phyloP scores from a whole-genome alignment of 2,113 vertebrate genomes.

The Dicerorhinus sumatrensis region DNA sequence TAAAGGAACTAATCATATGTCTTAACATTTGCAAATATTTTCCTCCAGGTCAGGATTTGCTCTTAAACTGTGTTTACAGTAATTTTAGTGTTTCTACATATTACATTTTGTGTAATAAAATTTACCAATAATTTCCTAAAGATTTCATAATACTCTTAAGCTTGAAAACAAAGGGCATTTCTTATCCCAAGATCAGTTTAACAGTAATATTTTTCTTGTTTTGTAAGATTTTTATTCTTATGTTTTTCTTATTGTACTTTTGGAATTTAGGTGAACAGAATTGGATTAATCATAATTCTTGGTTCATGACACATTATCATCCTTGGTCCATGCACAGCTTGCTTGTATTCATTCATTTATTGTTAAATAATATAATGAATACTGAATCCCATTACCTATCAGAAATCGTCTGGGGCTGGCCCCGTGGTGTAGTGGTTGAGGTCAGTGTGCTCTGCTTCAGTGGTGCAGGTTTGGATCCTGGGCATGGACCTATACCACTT shows the following conservation, averaged over 20 bases:
- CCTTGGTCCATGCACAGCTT: not conserved
- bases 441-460: too few relatives aligned
- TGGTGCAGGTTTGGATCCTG: too few relatives aligned
- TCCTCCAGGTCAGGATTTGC: not conserved
- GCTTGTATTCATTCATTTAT: not conserved
- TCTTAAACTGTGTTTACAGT: not conserved
- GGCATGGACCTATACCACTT: too few relatives aligned
- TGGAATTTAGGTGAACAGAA: not conserved
- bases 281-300: not conserved
- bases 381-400: not conserved
- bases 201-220: not conserved
- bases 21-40: not conserved
- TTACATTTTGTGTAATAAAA: not conserved
- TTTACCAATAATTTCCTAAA: not conserved
- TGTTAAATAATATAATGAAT: not conserved
- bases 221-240: not conserved
- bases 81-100: not conserved
- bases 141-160: not conserved
- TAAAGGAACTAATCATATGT: not conserved
- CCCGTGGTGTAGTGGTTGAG: too few relatives aligned
- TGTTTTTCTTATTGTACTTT: not conserved
- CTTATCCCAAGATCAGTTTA: not conserved
- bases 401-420: not conserved
- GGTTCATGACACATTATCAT: not conserved
- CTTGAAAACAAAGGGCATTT: conserved; percentile 8